A percentile compares a stretch with the other conserved stretches of the same genome.
Evolutionary conservation across 2,888 invertebrate species (phyloP).

Genomic region (Sisyra nigra): DNA sequence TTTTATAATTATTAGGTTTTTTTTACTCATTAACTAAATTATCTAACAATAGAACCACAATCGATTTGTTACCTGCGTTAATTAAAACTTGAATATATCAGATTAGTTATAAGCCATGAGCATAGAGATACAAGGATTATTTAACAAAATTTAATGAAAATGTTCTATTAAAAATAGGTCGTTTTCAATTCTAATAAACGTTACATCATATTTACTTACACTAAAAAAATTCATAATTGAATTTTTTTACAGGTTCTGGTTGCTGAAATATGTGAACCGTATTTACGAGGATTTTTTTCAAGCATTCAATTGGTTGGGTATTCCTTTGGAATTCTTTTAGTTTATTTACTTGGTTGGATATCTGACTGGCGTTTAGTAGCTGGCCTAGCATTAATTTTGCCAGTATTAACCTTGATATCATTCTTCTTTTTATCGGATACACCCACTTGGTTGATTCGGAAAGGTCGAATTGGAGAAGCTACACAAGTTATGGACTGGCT

Average conservation of each 20-base stretch:
- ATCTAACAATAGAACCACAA: too few relatives aligned
- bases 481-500: constrained; percentile 23
- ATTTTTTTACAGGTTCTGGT: constrained; percentile 44
- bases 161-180: too few relatives aligned
- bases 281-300: constrained; percentile 47
- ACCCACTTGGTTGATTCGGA: constrained; percentile 55
- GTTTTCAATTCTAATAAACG: too few relatives aligned
- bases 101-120: too few relatives aligned
- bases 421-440: constrained; percentile 54
- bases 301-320: constrained; percentile 60
- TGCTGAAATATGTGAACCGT: constrained; percentile 59
- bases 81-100: too few relatives aligned
- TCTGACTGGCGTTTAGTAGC: constrained; percentile 56
- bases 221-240: neutral
- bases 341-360: constrained; percentile 53
- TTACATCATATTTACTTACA: neutral
- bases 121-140: too few relatives aligned
- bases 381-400: constrained; percentile 37
- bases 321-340: constrained; percentile 54
- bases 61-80: too few relatives aligned
- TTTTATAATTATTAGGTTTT: too few relatives aligned
- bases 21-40: too few relatives aligned
- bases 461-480: constrained; percentile 35
- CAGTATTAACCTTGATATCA: constrained; percentile 39
- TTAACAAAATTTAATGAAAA: too few relatives aligned